These are phyloP conservation scores for Marronus borbonicus DNA, from an alignment of 2,888 invertebrate genomes.

Conservation along the genomic window DNA sequence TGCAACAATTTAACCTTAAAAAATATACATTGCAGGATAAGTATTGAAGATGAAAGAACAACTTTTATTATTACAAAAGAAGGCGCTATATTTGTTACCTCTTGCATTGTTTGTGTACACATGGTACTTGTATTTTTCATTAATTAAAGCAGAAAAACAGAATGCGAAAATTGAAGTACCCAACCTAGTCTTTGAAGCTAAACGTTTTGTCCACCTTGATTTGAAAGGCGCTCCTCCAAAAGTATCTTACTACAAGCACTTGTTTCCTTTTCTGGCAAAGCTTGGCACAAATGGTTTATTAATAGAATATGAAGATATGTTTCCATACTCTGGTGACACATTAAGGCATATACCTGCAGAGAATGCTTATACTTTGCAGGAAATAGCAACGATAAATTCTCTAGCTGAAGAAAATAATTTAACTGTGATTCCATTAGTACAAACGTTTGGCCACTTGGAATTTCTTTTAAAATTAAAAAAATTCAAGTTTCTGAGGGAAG, in stretches of 20 bases:
- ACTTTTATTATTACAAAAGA: conserved; percentile 1
- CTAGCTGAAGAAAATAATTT: conserved; percentile 75
- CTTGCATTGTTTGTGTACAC: conserved; percentile 28
- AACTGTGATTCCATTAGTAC: conserved; percentile 85
- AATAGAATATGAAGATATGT: conserved; percentile 92
- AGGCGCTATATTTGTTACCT: conserved; percentile 26
- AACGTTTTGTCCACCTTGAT: conserved; percentile 86
- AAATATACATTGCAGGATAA: too few species aligned
- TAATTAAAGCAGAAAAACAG: conserved; percentile 19
- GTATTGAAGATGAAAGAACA: conserved; percentile 8
- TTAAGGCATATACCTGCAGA: conserved; percentile 74
- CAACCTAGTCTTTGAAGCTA: conserved; percentile 56
- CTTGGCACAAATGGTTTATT: conserved; percentile 85
- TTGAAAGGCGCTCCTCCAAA: conserved; percentile 82
- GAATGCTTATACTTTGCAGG: conserved; percentile 77
- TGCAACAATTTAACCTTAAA: not conserved
- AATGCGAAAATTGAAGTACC: not conserved
- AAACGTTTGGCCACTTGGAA: conserved; percentile 90
- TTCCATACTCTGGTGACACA: conserved; percentile 80
- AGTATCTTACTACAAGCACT: conserved; percentile 74
- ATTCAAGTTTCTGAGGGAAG: conserved; percentile 80
- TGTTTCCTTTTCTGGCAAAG: conserved; percentile 76
- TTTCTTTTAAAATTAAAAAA: conserved; percentile 82
- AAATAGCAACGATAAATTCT: conserved; percentile 71
- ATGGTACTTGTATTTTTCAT: conserved; percentile 36